Conservation (phyloP, 2,113 vertebrate species). For the Psittacula cyanocephala region DNA sequence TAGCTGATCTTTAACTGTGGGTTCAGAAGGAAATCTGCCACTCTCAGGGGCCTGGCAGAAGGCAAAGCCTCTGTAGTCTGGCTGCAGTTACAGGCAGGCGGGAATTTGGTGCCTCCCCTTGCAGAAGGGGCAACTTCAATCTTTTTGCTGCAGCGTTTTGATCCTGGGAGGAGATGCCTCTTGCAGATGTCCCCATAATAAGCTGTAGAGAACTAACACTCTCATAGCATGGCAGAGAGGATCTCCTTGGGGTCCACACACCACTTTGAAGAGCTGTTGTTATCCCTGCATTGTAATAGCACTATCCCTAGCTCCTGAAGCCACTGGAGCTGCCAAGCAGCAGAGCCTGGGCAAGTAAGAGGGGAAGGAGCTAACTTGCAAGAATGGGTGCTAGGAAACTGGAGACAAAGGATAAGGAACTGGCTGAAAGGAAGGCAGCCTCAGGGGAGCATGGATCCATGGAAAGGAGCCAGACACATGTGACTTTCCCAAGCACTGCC, state of each 20-base stretch:
- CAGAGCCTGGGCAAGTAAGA: not conserved
- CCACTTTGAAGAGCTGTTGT: not conserved
- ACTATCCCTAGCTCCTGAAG: not conserved
- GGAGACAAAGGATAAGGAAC: not conserved
- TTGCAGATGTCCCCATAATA: not conserved
- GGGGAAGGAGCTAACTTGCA: not conserved
- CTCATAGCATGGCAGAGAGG: not conserved
- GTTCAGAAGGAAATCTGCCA: not conserved
- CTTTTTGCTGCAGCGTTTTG: not conserved
- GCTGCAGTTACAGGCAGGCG: not conserved
- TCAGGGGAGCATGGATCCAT: no score
- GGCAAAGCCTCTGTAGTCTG: not conserved
- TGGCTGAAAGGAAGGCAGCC: not conserved
- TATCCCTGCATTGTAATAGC: not conserved
- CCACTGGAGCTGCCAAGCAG: not conserved
- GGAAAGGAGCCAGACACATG: not conserved
- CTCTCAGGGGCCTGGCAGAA: not conserved
- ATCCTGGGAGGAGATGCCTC: not conserved
- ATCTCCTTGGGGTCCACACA: not conserved
- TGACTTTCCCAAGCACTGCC: not conserved
- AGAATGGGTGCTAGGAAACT: not conserved
- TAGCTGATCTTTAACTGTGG: not conserved
- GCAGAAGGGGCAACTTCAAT: not conserved
- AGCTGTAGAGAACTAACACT: not conserved
- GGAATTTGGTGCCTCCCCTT: not conserved